Conservation (phyloP, 2,888 invertebrate genomes). For the Stenurella melanura region DNA sequence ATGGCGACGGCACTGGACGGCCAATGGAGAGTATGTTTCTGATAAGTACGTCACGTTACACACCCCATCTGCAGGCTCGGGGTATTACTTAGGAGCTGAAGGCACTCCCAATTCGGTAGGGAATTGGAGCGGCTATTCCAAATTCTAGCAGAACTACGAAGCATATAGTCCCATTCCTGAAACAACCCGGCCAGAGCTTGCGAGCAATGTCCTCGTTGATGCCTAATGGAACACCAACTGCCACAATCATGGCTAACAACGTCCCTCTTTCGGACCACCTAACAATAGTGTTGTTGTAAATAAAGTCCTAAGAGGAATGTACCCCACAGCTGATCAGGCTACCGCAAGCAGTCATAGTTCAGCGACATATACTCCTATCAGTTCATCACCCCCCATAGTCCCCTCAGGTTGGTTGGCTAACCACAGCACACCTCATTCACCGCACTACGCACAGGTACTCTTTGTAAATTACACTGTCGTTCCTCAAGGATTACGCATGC, state of each 20-base stretch:
- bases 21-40: slow-evolving; percentile 90
- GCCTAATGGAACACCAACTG: slow-evolving; percentile 74
- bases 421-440: slow-evolving; percentile 72
- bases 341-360: slow-evolving; percentile 93
- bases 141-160: slow-evolving; percentile 76
- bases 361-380: slow-evolving; percentile 95
- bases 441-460: slow-evolving; percentile 73
- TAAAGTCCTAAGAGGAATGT: slow-evolving; percentile 71
- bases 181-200: slow-evolving; percentile 74
- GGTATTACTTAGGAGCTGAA: slow-evolving; percentile 54
- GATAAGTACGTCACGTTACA: slow-evolving; percentile 89
- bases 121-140: slow-evolving; percentile 73
- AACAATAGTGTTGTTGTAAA: slow-evolving; percentile 67
- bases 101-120: slow-evolving; percentile 67
- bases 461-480: slow-evolving; percentile 71
- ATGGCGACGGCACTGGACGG: too few relatives aligned
- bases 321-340: slow-evolving; percentile 72
- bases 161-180: slow-evolving; percentile 71
- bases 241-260: slow-evolving; percentile 70
- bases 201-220: slow-evolving; percentile 76
- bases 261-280: slow-evolving; percentile 52
- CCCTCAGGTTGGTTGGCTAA: slow-evolving; percentile 70
- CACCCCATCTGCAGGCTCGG: slow-evolving; percentile 81
- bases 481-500: slow-evolving; percentile 77
- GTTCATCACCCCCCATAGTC: slow-evolving; percentile 91